Evolutionary conservation across 1,140 invertebrate genomes (phyloP), one percentile per base, ranked within the genome.

Genomic region (Microplitis mediator): DNA sequence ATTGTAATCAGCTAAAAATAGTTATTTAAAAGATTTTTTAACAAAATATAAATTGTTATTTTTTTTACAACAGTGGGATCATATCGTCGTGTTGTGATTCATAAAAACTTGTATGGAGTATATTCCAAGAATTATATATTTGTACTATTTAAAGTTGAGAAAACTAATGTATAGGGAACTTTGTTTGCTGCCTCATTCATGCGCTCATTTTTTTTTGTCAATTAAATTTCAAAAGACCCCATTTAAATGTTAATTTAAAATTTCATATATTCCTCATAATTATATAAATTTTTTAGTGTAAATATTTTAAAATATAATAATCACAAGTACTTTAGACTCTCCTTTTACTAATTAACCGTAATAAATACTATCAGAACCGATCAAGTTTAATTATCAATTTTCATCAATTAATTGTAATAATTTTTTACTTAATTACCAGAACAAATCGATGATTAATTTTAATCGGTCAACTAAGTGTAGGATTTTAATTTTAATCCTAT

Each of bases 1-100:
- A 61, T 61, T 23, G 60, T 61, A 61, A 61, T 61, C 8, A 13
- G 4, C 32, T 64, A 39, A 64, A 64, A 64, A 64, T 64, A 64
- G n/a, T 35, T 0, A 2, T 23, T 23, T 23, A 2, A 23, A 23
- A 23, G 23, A 23, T 23, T 23, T 23, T 23, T 23, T 23, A 23
- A 23, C 23, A 23, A 23, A 23, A 23, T 23, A 23, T 23, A 23
- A 23, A 23, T 23, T 0, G 23, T 23, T 23, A 23, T 23, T 23
- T 23, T 23, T 23, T 23, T 23, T 2, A 0, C 2, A 23, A n/a
- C n/a, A 23, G 23, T 23, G 1, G 23, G 23, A 23, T 23, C 23
- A 23, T 23, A 23, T 23, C 23, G 23, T 2, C 23, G 23, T 23
- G 23, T 23, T 2, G 2, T 23, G 23, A 23, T 23, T 23, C 23